Conservation (phyloP, 1,140 invertebrate species). For the Helicoverpa armigera region DNA sequence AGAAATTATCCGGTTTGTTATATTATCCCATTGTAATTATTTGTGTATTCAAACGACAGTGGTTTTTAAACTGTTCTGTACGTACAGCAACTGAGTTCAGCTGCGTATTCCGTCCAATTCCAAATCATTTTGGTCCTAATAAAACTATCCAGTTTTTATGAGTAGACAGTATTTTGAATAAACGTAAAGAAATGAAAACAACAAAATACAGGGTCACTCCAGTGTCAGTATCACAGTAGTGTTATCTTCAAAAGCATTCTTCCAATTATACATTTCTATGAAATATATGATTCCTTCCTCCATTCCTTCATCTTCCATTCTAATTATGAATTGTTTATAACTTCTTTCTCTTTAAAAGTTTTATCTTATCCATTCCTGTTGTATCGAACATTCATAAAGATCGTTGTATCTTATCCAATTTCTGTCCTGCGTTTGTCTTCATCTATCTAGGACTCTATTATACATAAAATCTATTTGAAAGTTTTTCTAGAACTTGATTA, state of each 20-base stretch:
- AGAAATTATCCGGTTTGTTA: background rate
- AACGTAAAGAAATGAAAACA: conserved; percentile 2
- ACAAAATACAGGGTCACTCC: background rate
- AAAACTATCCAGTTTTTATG: background rate
- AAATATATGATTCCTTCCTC: background rate
- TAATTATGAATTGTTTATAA: background rate
- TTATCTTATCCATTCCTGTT: too few relatives aligned
- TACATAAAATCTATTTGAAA: background rate
- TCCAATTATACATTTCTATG: background rate
- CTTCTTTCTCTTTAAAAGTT: background rate
- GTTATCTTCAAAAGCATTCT: background rate
- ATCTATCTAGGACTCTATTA: background rate
- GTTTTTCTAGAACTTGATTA: background rate
- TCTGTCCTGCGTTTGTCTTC: background rate
- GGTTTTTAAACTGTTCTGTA: background rate
- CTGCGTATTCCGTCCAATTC: background rate
- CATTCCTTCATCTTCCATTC: background rate
- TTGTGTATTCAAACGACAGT: background rate
- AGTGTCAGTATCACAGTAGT: background rate
- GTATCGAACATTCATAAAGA: background rate
- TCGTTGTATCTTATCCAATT: background rate
- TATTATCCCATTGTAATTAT: background rate
- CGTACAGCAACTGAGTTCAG: too few relatives aligned
- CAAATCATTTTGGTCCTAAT: background rate
- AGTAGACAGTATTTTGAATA: background rate